phyloP scores from a whole-genome alignment of 2,888 invertebrate species.

The Drosophila hamatofila region DNA sequence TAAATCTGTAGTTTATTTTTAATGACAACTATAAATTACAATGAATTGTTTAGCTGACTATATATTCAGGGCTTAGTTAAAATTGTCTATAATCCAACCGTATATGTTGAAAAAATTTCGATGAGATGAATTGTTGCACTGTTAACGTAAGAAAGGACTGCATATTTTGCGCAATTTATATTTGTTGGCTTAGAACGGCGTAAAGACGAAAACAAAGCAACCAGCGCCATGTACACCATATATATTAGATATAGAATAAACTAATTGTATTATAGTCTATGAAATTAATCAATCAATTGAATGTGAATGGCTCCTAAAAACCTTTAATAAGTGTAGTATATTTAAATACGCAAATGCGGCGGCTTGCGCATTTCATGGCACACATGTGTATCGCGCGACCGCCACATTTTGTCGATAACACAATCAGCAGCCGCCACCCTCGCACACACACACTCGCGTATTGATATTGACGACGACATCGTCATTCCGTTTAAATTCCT shows the following conservation, averaged over 20 bases:
- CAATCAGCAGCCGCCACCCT: constrained; percentile 21
- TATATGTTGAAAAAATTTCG: not conserved
- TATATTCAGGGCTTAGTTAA: too few species aligned
- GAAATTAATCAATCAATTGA: not conserved
- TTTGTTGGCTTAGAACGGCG: not conserved
- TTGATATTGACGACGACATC: constrained; percentile 34
- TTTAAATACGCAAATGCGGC: not conserved
- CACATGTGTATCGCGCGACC: constrained; percentile 8
- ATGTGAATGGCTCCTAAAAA: not conserved
- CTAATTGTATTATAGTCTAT: not conserved
- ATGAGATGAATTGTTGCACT: not conserved
- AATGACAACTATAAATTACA: not conserved
- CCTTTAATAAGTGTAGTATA: not conserved
- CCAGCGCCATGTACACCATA: not conserved
- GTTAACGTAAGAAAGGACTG: not conserved
- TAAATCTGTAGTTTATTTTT: not conserved
- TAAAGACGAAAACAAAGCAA: not conserved
- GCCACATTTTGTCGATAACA: constrained; percentile 18
- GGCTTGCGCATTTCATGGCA: not conserved
- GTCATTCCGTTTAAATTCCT: constrained; percentile 46
- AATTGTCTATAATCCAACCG: accelerated
- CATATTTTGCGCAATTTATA: not conserved
- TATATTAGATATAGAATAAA: too few species aligned
- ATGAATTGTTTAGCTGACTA: too few species aligned
- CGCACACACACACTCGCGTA: constrained; percentile 10